Evolutionary conservation across 2,113 vertebrate genomes (phyloP).

Genomic region (Tyto alba): DNA sequence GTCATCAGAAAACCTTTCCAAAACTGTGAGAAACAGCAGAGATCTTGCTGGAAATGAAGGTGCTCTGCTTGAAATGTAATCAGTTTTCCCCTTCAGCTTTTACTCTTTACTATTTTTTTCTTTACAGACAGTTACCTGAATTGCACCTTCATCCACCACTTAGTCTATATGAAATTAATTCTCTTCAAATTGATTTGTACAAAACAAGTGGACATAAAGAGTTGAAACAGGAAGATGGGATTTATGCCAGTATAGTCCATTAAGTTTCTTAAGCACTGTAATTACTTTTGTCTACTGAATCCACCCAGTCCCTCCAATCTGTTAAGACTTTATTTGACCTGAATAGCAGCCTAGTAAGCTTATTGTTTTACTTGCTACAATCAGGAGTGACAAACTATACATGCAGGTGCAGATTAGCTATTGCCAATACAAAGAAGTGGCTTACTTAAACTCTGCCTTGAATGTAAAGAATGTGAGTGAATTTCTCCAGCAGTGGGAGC

Average conservation of each 20-base stretch:
- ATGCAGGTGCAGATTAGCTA: neutral
- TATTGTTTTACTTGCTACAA: neutral
- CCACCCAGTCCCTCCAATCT: neutral
- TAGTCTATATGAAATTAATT: neutral
- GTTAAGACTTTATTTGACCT: neutral
- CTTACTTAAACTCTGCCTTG: neutral
- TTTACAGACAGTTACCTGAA: neutral
- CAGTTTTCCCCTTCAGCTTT: neutral
- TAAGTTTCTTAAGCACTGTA: neutral
- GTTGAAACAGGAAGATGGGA: neutral
- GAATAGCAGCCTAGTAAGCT: neutral
- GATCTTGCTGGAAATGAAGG: slow-evolving; percentile 14
- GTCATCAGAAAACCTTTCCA: slow-evolving; percentile 32
- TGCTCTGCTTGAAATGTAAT: neutral
- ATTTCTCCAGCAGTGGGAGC: neutral
- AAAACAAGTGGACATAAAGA: rapidly evolving
- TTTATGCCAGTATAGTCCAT: neutral
- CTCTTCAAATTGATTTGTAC: neutral
- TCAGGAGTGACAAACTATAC: neutral
- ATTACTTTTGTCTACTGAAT: neutral
- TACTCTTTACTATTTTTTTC: neutral
- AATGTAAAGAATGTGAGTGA: neutral
- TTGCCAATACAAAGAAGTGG: neutral
- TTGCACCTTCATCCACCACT: neutral
- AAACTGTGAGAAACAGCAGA: slow-evolving; percentile 32